These are phyloP conservation scores for Mechanitis mazaeus DNA, from an alignment of 2,888 invertebrate species.

Conservation along the genomic window DNA sequence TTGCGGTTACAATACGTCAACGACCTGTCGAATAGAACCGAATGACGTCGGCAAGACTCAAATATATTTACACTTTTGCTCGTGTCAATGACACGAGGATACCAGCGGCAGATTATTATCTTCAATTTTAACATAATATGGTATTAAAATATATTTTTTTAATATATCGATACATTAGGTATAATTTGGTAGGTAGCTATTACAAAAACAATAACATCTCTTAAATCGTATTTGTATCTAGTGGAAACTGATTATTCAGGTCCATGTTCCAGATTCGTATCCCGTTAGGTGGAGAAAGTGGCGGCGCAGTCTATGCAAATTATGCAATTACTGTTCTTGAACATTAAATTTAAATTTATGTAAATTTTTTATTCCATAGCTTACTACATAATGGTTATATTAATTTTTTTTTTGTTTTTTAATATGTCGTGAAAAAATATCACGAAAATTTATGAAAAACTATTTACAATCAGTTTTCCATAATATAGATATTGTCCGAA, in stretches of 20 bases:
- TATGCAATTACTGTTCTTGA: constrained; percentile 58
- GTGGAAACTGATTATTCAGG: constrained; percentile 21
- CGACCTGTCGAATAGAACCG: constrained; percentile 21
- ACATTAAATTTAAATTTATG: constrained; percentile 2
- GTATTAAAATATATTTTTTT: neutral
- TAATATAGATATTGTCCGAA: neutral
- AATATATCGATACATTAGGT: neutral
- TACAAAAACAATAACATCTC: constrained; percentile 11
- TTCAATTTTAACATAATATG: constrained; percentile 6
- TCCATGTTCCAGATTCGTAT: constrained; percentile 60
- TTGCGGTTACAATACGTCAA: constrained; percentile 22
- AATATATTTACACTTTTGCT: constrained; percentile 22
- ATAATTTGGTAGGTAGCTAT: neutral
- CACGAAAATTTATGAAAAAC: neutral
- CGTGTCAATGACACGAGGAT: constrained; percentile 22
- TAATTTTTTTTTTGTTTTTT: neutral
- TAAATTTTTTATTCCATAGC: neutral
- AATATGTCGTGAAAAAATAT: neutral
- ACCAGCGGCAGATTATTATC: neutral
- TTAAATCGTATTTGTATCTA: constrained; percentile 12
- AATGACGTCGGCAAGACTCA: constrained; percentile 9
- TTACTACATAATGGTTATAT: neutral
- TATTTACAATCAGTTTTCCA: neutral
- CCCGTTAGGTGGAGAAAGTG: constrained; percentile 72
- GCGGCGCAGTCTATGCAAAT: constrained; percentile 70